Evolutionary conservation across 1,140 invertebrate genomes (phyloP).

Genomic region (Oncopeltus fasciatus): DNA sequence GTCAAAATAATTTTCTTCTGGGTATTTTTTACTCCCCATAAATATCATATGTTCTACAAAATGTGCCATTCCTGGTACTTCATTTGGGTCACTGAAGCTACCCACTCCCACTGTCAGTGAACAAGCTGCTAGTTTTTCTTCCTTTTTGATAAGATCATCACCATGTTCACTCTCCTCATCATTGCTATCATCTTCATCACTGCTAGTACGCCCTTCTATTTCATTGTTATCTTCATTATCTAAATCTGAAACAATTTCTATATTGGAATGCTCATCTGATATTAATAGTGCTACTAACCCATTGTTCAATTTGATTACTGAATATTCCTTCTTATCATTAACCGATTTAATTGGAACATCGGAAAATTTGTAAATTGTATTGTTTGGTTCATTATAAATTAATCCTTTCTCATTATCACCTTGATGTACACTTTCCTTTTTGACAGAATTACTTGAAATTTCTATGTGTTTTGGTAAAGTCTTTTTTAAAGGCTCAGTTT

Average conservation of each 20-base stretch:
- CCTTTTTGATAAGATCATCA: not conserved
- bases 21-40: constrained; percentile 42
- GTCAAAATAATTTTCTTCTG: constrained; percentile 39
- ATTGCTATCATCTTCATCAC: not conserved
- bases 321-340: constrained; percentile 19
- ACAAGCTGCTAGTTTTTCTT: constrained; percentile 44
- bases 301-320: constrained; percentile 20
- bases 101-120: constrained; percentile 49
- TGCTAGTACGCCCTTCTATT: not conserved
- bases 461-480: too few relatives aligned
- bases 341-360: constrained; percentile 10
- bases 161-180: not conserved
- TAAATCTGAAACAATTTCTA: not conserved
- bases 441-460: too few relatives aligned
- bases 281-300: constrained; percentile 20
- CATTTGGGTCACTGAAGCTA: constrained; percentile 40
- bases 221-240: not conserved
- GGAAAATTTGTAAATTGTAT: too few relatives aligned
- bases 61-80: constrained; percentile 78
- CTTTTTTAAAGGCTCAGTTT: too few relatives aligned
- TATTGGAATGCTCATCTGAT: constrained; percentile 8
- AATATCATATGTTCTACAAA: constrained; percentile 95
- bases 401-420: too few relatives aligned
- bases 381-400: too few relatives aligned
- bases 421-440: too few relatives aligned